Percentiles rank a stretch among this genome's conserved stretches.
Evolutionary conservation across 2,113 vertebrate species (phyloP).

Genomic region (Peromyscus polionotus): DNA sequence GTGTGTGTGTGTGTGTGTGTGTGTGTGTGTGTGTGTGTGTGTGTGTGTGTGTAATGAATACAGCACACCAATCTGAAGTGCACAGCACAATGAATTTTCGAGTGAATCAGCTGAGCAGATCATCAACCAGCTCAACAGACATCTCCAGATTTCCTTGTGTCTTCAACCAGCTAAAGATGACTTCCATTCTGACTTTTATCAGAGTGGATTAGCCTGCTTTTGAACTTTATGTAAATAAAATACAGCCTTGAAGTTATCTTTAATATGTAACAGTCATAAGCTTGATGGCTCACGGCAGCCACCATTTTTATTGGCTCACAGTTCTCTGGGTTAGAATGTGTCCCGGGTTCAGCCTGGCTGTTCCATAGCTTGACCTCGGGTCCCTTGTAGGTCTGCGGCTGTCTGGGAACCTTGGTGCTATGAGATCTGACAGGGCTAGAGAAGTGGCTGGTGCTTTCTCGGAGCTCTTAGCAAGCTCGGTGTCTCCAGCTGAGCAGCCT

Average conservation of each 20-base stretch:
- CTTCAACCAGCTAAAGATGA: not conserved
- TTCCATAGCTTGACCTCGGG: not conserved
- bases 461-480: not conserved
- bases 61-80: not conserved
- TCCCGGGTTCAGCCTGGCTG: not conserved
- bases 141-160: not conserved
- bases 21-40: not conserved
- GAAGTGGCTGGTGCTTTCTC: not conserved
- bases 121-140: not conserved
- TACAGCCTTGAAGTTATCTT: not conserved
- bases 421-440: not conserved
- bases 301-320: not conserved
- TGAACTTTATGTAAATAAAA: constrained; percentile 32
- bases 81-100: not conserved
- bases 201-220: not conserved
- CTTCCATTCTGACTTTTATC: not conserved
- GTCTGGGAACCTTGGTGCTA: not conserved
- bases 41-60: not conserved
- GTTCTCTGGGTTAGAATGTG: not conserved
- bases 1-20: not conserved
- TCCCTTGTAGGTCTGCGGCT: not conserved
- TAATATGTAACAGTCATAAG: constrained; percentile 1
- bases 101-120: not conserved
- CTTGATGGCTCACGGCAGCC: not conserved
- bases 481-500: not conserved